Percentiles rank a stretch among this genome's conserved stretches.
Conservation (phyloP, 2,113 vertebrate species). For the Tor tambroides region DNA sequence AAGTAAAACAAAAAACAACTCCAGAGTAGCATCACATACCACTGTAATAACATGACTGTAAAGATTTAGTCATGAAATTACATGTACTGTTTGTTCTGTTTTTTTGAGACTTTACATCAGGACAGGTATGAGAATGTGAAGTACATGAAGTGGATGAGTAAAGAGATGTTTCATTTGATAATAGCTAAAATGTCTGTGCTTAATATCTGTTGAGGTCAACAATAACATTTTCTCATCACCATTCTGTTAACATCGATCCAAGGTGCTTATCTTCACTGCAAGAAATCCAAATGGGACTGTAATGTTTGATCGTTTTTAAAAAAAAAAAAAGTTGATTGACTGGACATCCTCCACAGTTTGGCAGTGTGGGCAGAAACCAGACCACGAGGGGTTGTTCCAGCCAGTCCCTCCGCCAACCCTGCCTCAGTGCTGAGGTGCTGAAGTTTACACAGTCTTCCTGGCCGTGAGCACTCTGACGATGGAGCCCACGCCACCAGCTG, state of each 20-base stretch:
- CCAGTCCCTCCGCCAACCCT: constrained; percentile 53
- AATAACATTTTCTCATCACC: constrained; percentile 10
- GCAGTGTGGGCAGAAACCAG: constrained; percentile 46
- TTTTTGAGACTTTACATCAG: neutral
- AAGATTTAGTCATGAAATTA: constrained; percentile 7
- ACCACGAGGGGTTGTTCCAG: constrained; percentile 52
- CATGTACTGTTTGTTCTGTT: constrained; percentile 1
- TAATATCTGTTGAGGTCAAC: constrained; percentile 24
- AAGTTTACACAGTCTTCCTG: constrained; percentile 89
- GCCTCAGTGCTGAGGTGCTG: constrained; percentile 3
- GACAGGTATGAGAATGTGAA: constrained; percentile 19
- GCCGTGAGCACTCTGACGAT: constrained; percentile 96
- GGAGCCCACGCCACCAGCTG: constrained; percentile 93
- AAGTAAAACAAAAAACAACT: neutral
- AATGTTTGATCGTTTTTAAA: constrained; percentile 29
- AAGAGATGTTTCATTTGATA: constrained; percentile 29
- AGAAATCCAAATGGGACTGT: constrained; percentile 33
- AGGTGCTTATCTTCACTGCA: constrained; percentile 39
- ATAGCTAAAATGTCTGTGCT: constrained; percentile 41
- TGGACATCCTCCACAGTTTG: constrained; percentile 54
- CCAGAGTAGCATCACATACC: neutral
- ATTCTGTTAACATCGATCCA: constrained; percentile 19
- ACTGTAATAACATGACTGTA: neutral
- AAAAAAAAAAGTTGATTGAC: neutral
- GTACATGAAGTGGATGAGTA: neutral